These are phyloP conservation scores for Bactericera cockerelli DNA, from an alignment of 1,140 invertebrate species.

Conservation along the genomic window DNA sequence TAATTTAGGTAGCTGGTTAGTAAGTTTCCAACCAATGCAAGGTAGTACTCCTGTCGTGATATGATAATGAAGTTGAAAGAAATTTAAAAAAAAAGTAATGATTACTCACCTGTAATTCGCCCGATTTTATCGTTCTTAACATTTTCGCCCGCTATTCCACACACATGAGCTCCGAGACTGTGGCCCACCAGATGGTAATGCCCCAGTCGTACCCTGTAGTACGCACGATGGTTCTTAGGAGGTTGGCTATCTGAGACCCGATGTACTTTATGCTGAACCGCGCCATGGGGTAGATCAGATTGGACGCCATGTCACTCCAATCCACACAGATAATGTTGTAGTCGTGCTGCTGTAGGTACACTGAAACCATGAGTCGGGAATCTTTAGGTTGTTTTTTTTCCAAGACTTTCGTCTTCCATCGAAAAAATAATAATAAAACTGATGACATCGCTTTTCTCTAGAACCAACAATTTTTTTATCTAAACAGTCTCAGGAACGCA, in stretches of 20 bases:
- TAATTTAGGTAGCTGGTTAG: no score
- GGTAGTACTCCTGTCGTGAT: no score
- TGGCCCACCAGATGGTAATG: constrained; percentile 63
- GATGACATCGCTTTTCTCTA: no score
- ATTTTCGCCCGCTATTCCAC: constrained; percentile 50
- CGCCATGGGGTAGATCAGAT: constrained; percentile 34
- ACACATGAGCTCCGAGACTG: constrained; percentile 71
- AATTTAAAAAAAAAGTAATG: no score
- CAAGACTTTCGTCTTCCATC: no score
- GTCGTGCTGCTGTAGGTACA: background rate
- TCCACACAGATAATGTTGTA: constrained; percentile 40
- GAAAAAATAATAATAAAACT: no score
- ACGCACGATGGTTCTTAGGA: constrained; percentile 11
- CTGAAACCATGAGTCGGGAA: no score
- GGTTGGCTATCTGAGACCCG: constrained; percentile 1
- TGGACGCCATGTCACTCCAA: constrained; percentile 32
- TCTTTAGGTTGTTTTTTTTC: no score
- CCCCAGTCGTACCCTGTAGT: constrained; percentile 24
- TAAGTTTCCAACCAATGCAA: no score
- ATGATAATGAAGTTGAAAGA: background rate
- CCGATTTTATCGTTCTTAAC: constrained; percentile 35
- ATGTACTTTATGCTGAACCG: constrained; percentile 35
- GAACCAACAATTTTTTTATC: no score
- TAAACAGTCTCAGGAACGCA: no score
- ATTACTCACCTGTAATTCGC: constrained; percentile 44